Evolutionary conservation across 2,113 vertebrate genomes (phyloP), one percentile per base, ranked within the genome.

Genomic region (Lophura nycthemera): DNA sequence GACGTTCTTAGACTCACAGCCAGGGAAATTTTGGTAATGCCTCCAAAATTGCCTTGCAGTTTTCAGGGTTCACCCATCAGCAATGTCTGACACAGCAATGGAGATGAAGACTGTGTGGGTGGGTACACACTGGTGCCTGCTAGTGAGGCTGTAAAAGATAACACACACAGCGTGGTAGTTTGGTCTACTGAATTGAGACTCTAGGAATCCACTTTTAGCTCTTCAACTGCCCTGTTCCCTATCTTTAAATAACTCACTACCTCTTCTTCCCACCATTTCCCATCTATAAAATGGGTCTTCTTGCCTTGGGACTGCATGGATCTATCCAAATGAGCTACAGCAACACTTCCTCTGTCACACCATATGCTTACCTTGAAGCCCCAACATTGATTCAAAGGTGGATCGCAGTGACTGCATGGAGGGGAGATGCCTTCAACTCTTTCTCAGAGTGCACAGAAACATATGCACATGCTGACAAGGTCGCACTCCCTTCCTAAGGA

Each of bases 1-100:
- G 45, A 30, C 24, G 1, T 71, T 67, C 86, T 64, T 40, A n/a
- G 17, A 7, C 61, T 59, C 18, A 13, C 92, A 92, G 80, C 69
- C 86, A 66, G 65, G 76, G 91, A 57, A 88, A 86, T 10, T 20
- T 74, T 93, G 90, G 92, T 88, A 89, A n/a, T 4, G 54, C 72
- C 80, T 83, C 75, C 29, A 17, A 69, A 77, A 54, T 11, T 65
- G 76, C 94, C 92, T 88, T 22, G 1, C 69, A 76, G 88, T 48
- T 90, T 86, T 11, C 64, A 93, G 89, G 95, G 89, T 40, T 93
- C 89, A 80, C 57, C 64, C 92, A 76, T 78, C 92, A 83, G 92
- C 90, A 64, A 40, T 10, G 92, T 74, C 88, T 91, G 92, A 92
- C 89, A 95, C 92, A 88, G 86, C 71, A 73, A 78, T 48, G 13